These are phyloP conservation scores for Phyllotreta cruciferae DNA, from an alignment of 2,888 invertebrate species.

Conservation along the genomic window DNA sequence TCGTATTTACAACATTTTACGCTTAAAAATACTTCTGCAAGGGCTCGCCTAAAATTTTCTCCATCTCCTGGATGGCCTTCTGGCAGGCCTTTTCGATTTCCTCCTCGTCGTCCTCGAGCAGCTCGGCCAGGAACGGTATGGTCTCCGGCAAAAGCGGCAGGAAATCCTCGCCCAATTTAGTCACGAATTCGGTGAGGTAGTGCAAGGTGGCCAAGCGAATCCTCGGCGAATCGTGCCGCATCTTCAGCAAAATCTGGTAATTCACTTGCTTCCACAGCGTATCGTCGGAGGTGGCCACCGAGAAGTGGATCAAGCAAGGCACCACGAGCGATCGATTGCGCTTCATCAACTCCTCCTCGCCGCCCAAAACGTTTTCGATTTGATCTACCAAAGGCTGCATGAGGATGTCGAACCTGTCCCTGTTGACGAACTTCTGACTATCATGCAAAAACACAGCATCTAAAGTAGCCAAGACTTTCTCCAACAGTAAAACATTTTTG, in stretches of 20 bases:
- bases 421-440: conserved; percentile 82
- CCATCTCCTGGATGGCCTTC: conserved; percentile 82
- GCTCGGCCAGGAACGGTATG: conserved; percentile 91
- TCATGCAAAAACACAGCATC: conserved; percentile 82
- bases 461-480: conserved; percentile 78
- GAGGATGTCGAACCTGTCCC: conserved; percentile 82
- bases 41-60: conserved; percentile 87
- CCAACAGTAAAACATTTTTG: conserved; percentile 69
- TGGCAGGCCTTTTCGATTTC: conserved; percentile 82
- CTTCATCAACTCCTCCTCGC: conserved; percentile 66
- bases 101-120: conserved; percentile 89
- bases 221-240: conserved; percentile 76
- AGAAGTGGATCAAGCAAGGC: conserved; percentile 84
- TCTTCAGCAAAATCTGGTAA: conserved; percentile 88
- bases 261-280: conserved; percentile 89
- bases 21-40: conserved; percentile 84
- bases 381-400: conserved; percentile 91
- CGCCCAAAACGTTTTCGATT: conserved; percentile 77
- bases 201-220: conserved; percentile 77
- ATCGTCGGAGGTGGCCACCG: conserved; percentile 83
- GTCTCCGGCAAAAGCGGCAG: conserved; percentile 89
- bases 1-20: neutral
- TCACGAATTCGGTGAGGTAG: conserved; percentile 79
- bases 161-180: conserved; percentile 87
- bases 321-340: conserved; percentile 70